Conservation (phyloP, 2,797 vertebrate species). For the Lateolabrax maculatus region DNA sequence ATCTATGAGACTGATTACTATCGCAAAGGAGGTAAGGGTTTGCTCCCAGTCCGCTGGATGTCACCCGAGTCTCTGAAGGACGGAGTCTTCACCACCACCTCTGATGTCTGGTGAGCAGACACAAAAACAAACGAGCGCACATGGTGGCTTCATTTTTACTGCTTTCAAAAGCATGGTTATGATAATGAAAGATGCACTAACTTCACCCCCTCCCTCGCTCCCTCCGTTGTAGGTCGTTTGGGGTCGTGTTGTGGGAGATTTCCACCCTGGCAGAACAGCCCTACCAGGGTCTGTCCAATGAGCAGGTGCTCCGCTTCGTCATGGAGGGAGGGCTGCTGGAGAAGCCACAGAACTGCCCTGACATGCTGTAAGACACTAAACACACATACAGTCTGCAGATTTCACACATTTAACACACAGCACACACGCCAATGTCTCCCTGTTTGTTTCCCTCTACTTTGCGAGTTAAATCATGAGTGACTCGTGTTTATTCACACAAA, state of each 20-base stretch:
- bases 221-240: constrained; percentile 87
- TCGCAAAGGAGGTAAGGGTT: constrained; percentile 97
- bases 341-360: constrained; percentile 96
- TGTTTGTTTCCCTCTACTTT: constrained; percentile 7
- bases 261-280: constrained; percentile 96
- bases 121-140: background rate
- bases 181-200: constrained; percentile 9
- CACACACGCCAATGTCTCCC: background rate
- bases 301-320: constrained; percentile 98
- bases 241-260: constrained; percentile 98
- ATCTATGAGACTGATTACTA: constrained; percentile 99
- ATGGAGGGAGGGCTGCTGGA: constrained; percentile 98
- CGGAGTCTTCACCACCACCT: constrained; percentile 98
- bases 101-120: constrained; percentile 94
- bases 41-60: constrained; percentile 99
- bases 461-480: constrained; percentile 1
- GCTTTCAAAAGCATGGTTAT: background rate
- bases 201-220: background rate
- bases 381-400: background rate
- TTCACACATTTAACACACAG: constrained; percentile 4
- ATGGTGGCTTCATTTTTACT: background rate
- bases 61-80: constrained; percentile 98
- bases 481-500: constrained; percentile 7
- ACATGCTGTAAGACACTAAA: constrained; percentile 93
- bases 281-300: constrained; percentile 98